A percentile compares a stretch with the other conserved stretches of the same genome.
These are phyloP conservation scores for Craterocephalus amniculus DNA, from an alignment of 2,797 vertebrate genomes.

Conservation along the genomic window DNA sequence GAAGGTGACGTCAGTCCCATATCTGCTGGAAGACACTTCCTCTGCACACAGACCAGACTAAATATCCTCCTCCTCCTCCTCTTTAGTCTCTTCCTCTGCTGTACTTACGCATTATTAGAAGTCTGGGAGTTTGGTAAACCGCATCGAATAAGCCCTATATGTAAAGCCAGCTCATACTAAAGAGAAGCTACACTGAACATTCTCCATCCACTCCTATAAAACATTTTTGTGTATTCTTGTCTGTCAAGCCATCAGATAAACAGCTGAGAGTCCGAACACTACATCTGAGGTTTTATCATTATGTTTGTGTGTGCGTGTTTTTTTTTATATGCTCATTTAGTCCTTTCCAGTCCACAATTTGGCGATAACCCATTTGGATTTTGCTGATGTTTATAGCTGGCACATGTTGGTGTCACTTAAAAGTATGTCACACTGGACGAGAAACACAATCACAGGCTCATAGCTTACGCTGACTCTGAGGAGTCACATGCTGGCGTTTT, in stretches of 20 bases:
- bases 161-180: neutral
- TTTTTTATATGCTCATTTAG: no score
- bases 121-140: constrained; percentile 5
- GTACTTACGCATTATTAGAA: constrained; percentile 24
- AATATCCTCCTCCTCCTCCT: constrained; percentile 51
- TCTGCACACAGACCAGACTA: constrained; percentile 39
- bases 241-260: neutral
- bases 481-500: neutral
- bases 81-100: constrained; percentile 21
- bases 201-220: neutral
- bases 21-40: constrained; percentile 51
- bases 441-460: neutral
- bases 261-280: no score
- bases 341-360: no score
- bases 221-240: no score
- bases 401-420: neutral
- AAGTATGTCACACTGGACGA: neutral
- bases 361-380: neutral
- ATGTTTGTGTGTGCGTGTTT: no score
- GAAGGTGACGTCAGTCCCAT: constrained; percentile 64
- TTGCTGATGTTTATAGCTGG: neutral
- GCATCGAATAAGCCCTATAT: neutral
- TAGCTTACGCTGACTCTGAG: neutral
- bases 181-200: no score
- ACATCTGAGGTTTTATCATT: no score